phyloP scores from a whole-genome alignment of 2,888 invertebrate species.

The Morpho helenor region DNA sequence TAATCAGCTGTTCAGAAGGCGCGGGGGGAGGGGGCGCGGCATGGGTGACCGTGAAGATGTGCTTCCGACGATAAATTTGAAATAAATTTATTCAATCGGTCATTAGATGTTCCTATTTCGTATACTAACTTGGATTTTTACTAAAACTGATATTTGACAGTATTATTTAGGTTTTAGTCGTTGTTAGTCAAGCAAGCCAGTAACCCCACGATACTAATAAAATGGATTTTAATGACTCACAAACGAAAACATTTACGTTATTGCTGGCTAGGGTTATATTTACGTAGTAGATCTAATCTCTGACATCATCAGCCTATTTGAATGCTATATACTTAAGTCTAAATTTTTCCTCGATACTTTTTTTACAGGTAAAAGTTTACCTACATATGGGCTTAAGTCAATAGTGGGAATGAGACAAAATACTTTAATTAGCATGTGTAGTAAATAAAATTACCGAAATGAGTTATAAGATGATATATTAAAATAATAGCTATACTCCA shows the following conservation, averaged over 20 bases:
- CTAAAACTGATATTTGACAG: background rate
- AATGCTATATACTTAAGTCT: conserved; percentile 14
- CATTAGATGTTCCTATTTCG: background rate
- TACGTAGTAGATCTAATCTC: conserved; percentile 36
- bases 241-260: conserved; percentile 34
- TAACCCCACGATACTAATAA: conserved; percentile 1
- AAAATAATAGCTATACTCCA: too few species aligned
- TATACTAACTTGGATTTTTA: background rate
- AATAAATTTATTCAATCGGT: conserved; percentile 10
- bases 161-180: background rate
- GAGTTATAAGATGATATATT: too few species aligned
- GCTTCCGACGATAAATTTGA: conserved; percentile 44
- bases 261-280: conserved; percentile 29
- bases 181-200: background rate
- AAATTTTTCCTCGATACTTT: background rate
- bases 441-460: too few species aligned
- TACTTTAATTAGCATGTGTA: too few species aligned
- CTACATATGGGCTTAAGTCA: conserved; percentile 5
- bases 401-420: too few species aligned
- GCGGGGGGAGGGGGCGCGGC: conserved; percentile 53
- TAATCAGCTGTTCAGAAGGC: conserved; percentile 75
- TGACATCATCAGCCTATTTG: conserved; percentile 28
- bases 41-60: conserved; percentile 67
- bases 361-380: conserved; percentile 3
- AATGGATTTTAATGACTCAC: conserved; percentile 36